These are phyloP conservation scores for Argyresthia albistria DNA, from an alignment of 2,888 invertebrate genomes.

Conservation along the genomic window DNA sequence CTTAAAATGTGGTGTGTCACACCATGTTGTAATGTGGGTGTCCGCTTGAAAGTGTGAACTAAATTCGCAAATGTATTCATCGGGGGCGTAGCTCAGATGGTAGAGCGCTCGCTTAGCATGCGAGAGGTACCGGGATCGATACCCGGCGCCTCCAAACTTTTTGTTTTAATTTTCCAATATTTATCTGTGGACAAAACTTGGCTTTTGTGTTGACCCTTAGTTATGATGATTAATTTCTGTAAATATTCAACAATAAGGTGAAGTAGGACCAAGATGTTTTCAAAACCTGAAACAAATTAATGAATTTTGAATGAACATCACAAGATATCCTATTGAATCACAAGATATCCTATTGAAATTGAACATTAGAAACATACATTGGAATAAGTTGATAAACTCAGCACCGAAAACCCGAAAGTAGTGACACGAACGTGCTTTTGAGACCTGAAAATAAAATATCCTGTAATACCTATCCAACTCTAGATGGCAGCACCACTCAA, in stretches of 20 bases:
- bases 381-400: slow-evolving; percentile 41
- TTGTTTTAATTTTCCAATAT: too few species aligned
- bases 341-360: too few species aligned
- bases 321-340: too few species aligned
- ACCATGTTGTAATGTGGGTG: too few species aligned
- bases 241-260: slow-evolving; percentile 43
- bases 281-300: slow-evolving; percentile 26
- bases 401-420: slow-evolving; percentile 49
- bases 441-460: slow-evolving; percentile 25
- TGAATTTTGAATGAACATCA: not conserved
- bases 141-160: slow-evolving; percentile 28
- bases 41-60: too few species aligned
- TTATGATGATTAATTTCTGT: slow-evolving; percentile 25
- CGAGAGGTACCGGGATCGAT: slow-evolving; percentile 26
- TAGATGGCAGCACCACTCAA: too few species aligned
- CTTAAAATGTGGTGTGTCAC: not conserved
- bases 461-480: not conserved
- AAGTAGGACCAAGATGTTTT: slow-evolving; percentile 57
- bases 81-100: slow-evolving; percentile 23
- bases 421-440: slow-evolving; percentile 43
- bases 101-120: slow-evolving; percentile 24
- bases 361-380: too few species aligned
- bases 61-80: too few species aligned
- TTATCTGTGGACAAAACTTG: too few species aligned
- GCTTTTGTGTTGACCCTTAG: too few species aligned